Conservation (phyloP, 2,888 invertebrate genomes). For the Apeira syringaria region DNA sequence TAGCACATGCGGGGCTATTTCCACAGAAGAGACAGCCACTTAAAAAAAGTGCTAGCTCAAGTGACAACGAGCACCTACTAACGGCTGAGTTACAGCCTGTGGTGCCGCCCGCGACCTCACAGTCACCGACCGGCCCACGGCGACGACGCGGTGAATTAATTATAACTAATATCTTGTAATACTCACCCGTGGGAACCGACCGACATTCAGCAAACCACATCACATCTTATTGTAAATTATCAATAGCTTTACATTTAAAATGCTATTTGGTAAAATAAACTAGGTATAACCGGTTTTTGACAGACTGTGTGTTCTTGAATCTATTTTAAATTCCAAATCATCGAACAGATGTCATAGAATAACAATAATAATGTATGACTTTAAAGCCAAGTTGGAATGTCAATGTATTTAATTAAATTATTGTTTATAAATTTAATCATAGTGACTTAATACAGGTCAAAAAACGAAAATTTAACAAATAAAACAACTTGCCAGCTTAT, state of each 20-base stretch:
- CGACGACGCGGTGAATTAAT: conserved; percentile 7
- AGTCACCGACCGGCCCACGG: background rate
- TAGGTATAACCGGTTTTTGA: background rate
- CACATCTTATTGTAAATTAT: background rate
- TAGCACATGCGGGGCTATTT: too few relatives aligned
- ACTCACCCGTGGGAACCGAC: conserved; percentile 12
- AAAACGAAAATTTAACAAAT: too few relatives aligned
- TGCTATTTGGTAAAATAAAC: background rate
- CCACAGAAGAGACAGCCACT: too few relatives aligned
- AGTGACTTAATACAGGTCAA: too few relatives aligned
- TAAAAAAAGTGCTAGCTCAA: too few relatives aligned
- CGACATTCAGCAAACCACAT: background rate
- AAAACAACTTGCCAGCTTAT: too few relatives aligned
- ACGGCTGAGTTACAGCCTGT: too few relatives aligned
- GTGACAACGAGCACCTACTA: too few relatives aligned
- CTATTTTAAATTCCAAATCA: background rate
- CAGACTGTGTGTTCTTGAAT: background rate
- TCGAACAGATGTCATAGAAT: background rate
- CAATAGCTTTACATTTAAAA: background rate
- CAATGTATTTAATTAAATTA: too few relatives aligned
- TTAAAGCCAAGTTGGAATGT: too few relatives aligned
- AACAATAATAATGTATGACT: too few relatives aligned
- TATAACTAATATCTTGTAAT: conserved; percentile 6
- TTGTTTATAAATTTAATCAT: too few relatives aligned
- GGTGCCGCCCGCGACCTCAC: background rate